These are phyloP conservation scores for Drosophila paranaensis DNA, from an alignment of 2,888 invertebrate species.

Conservation along the genomic window DNA sequence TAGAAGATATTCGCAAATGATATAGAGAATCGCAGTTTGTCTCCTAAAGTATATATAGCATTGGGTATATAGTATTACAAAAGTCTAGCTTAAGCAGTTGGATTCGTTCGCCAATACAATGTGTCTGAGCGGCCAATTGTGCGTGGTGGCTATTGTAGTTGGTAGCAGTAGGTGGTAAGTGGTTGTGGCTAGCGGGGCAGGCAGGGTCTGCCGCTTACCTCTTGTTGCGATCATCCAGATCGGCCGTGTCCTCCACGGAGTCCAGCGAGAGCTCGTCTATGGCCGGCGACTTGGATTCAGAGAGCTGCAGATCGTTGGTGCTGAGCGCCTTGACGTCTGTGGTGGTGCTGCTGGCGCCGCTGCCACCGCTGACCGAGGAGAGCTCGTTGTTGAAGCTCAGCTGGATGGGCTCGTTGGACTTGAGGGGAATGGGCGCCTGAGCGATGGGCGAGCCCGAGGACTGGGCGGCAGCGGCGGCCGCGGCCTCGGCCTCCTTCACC, in stretches of 20 bases:
- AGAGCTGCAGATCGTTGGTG: slow-evolving; percentile 85
- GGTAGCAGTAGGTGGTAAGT: background rate
- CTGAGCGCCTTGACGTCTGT: slow-evolving; percentile 71
- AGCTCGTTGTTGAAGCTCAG: slow-evolving; percentile 83
- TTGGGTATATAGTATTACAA: no score
- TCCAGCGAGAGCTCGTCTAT: slow-evolving; percentile 90
- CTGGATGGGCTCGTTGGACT: slow-evolving; percentile 77
- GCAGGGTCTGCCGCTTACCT: slow-evolving; percentile 83
- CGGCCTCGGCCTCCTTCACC: slow-evolving; percentile 83
- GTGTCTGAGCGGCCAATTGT: slow-evolving; percentile 9
- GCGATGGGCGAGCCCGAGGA: slow-evolving; percentile 54
- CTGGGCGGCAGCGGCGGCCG: slow-evolving; percentile 69
- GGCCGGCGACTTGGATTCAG: slow-evolving; percentile 88
- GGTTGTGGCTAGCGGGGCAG: background rate
- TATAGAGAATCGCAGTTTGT: no score
- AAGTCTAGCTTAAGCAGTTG: no score
- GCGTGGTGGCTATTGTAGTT: slow-evolving; percentile 18
- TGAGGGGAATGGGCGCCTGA: slow-evolving; percentile 67
- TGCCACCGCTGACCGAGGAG: slow-evolving; percentile 45
- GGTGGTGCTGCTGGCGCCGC: slow-evolving; percentile 54
- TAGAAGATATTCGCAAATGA: no score
- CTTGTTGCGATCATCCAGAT: slow-evolving; percentile 93
- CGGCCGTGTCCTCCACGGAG: slow-evolving; percentile 89
- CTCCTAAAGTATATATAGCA: no score
- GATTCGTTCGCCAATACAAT: background rate